phyloP scores from a whole-genome alignment of 2,888 invertebrate species.

The Bhutanitis thaidina region DNA sequence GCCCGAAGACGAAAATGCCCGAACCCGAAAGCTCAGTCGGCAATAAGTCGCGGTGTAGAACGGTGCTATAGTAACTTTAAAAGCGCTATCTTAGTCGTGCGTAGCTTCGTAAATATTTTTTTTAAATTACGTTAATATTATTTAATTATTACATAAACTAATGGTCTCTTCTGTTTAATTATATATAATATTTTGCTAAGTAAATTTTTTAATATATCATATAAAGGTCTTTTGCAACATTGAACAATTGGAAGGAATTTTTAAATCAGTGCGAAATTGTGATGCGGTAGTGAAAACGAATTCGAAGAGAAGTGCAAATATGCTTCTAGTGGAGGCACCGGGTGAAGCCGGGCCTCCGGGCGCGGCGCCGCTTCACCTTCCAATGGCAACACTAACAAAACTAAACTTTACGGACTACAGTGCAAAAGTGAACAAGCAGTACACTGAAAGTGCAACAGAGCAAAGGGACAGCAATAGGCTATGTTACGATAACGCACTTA shows the following conservation, averaged over 20 bases:
- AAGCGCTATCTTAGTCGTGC: slow-evolving; percentile 21
- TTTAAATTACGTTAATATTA: not conserved
- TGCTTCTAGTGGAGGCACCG: slow-evolving; percentile 88
- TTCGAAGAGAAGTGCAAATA: slow-evolving; percentile 78
- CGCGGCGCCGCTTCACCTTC: slow-evolving; percentile 64
- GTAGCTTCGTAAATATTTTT: slow-evolving; percentile 41
- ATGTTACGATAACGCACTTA: slow-evolving; percentile 62
- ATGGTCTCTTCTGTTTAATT: not conserved
- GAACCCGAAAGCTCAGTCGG: slow-evolving; percentile 73
- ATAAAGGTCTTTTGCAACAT: slow-evolving; percentile 12
- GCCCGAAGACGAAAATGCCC: slow-evolving; percentile 43
- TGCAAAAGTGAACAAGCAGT: slow-evolving; percentile 68
- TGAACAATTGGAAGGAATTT: slow-evolving; percentile 25
- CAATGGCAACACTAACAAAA: slow-evolving; percentile 70
- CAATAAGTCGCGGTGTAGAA: slow-evolving; percentile 55
- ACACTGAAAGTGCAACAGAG: slow-evolving; percentile 45
- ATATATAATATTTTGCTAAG: not conserved
- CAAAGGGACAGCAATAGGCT: slow-evolving; percentile 55
- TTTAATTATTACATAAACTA: too few relatives aligned
- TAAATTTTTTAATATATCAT: too few relatives aligned
- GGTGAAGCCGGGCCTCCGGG: slow-evolving; percentile 84
- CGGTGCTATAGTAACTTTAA: slow-evolving; percentile 44
- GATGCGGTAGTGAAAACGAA: slow-evolving; percentile 45
- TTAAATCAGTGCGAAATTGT: slow-evolving; percentile 53
- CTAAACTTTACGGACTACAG: slow-evolving; percentile 73